Conservation (phyloP, 2,797 vertebrate species). For the Spatula clypeata region DNA sequence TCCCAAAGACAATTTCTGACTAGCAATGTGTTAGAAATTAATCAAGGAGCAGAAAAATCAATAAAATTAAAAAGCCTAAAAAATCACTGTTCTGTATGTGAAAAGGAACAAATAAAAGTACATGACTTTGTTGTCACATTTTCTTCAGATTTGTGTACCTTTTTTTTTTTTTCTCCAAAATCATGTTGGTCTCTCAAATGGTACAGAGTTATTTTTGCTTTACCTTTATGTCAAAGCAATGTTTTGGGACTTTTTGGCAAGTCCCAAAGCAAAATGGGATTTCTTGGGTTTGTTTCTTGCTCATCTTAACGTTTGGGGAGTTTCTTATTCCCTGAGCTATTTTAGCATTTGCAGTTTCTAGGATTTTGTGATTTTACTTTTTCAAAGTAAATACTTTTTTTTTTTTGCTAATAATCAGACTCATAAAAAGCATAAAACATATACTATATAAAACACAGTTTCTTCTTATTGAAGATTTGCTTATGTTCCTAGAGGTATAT, state of each 20-base stretch:
- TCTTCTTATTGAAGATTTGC: conserved; percentile 7
- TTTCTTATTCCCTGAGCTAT: conserved; percentile 5
- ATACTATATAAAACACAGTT: background rate
- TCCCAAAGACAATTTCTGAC: conserved; percentile 35
- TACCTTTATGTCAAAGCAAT: background rate
- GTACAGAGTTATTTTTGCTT: background rate
- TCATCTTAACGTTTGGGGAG: background rate
- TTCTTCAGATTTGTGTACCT: background rate
- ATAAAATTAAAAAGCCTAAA: background rate
- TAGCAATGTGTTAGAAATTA: background rate
- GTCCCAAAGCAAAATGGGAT: background rate
- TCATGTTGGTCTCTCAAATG: background rate
- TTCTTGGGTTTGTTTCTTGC: background rate
- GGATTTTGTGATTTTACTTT: background rate
- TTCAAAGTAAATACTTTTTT: background rate
- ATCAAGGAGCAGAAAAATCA: conserved; percentile 35
- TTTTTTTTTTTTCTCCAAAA: background rate
- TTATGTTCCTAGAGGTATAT: background rate
- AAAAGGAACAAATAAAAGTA: conserved; percentile 17
- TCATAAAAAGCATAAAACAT: background rate
- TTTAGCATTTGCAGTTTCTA: background rate
- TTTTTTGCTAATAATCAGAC: background rate
- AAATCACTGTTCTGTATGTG: conserved; percentile 24
- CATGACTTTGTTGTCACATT: background rate
- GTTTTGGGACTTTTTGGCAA: background rate